A percentile compares a stretch with the other conserved stretches of the same genome.
phyloP scores from a whole-genome alignment of 2,888 invertebrate species.

The Rhamphomyia laevipes region DNA sequence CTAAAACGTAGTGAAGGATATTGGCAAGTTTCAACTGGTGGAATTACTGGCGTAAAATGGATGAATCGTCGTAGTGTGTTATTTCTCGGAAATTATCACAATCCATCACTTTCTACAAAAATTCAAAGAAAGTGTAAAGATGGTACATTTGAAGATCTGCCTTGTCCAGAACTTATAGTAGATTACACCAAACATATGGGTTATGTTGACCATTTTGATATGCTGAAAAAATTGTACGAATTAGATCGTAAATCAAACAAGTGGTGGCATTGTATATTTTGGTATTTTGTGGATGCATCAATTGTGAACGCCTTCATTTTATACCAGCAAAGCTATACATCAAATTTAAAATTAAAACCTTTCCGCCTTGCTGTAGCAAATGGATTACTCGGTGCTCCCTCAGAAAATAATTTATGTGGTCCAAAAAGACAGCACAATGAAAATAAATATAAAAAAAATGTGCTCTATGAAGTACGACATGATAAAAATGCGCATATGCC shows the following conservation, averaged over 20 bases:
- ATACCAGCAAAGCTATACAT: neutral
- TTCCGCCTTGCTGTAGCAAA: neutral
- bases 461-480: neutral
- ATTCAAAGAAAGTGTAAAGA: conserved; percentile 2
- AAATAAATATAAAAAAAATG: neutral
- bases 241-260: conserved; percentile 4
- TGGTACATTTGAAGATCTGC: neutral
- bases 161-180: conserved; percentile 1
- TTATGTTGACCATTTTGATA: conserved; percentile 6
- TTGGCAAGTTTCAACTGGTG: conserved; percentile 4
- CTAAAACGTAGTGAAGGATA: conserved; percentile 2
- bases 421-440: neutral
- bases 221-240: conserved; percentile 7
- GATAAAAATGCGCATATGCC: neutral
- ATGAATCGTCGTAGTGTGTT: neutral
- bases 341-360: neutral
- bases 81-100: neutral
- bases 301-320: neutral
- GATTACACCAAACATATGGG: conserved; percentile 8
- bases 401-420: neutral
- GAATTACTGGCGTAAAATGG: conserved; percentile 6
- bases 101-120: neutral
- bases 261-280: conserved; percentile 9
- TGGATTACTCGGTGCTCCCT: neutral
- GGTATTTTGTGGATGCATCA: conserved; percentile 3